Evolutionary conservation across 2,888 invertebrate genomes (phyloP), one percentile per base, ranked within the genome.

Genomic region (Alviniconcha strummeri): DNA sequence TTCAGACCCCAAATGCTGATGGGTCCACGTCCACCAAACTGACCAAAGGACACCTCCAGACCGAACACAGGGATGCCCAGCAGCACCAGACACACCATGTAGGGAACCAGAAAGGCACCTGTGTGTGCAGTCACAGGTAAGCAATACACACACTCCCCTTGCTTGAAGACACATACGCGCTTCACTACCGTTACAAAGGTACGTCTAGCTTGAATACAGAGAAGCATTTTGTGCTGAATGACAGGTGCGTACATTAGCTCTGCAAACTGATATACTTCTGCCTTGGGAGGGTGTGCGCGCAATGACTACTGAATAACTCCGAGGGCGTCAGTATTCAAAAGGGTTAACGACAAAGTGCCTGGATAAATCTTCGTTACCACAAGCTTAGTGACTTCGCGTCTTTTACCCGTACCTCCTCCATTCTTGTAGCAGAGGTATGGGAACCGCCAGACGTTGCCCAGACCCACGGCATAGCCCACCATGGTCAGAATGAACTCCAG

Each of bases 1-100:
- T 86, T 89, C 57, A 90, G 85, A n/a, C 84, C 81, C 89, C 90
- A 90, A 54, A 88, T 87, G 75, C 88, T 88, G 52, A 89, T 83
- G 0, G 90, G 90, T 19, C 90, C 90, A 17, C 84, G 83, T 55
- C 87, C 87, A 11, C 86, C 88, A 77, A 84, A 88, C 83, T 88
- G 88, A 36, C 88, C 88, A 67, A 88, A 87, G 19, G 88, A 85
- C 52, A 88, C 84, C 76, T 88, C 88, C 84, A 88, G 72, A 60
- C 89, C 89, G 80, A 90, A 89, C 15, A 90, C 84, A 2, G 90
- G 90, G 36, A 91, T 87, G 6, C 90, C 90, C 71, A 86, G 81
- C 4, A 86, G 19, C 54, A 83, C 72, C 56, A 86, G 82, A 57
- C 83, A 82, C 54, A 83, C n/a, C 5, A 75, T n/a, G 80, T 84